Evolutionary conservation across 2,113 vertebrate genomes (phyloP).

Genomic region (Mixornis gularis): DNA sequence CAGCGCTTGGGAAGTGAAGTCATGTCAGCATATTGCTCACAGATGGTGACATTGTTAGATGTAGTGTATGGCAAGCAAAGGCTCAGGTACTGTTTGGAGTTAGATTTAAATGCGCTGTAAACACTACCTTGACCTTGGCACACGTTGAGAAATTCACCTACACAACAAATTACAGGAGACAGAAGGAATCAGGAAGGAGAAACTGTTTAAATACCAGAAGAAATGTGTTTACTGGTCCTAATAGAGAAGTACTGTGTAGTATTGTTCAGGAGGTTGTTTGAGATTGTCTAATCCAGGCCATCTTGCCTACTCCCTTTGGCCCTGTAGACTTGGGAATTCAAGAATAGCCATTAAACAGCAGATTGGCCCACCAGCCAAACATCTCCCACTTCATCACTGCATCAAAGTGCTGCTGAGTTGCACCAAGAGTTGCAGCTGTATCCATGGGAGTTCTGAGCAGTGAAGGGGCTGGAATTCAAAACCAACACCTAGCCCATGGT

Average conservation of each 20-base stretch:
- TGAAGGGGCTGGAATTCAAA: neutral
- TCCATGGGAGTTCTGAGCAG: neutral
- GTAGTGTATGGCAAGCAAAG: neutral
- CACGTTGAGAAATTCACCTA: neutral
- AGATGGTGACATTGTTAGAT: conserved; percentile 19
- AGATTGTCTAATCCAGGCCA: neutral
- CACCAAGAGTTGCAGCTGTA: neutral
- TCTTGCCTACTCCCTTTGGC: neutral
- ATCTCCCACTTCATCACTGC: neutral
- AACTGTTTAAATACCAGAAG: neutral
- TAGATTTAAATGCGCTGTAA: neutral
- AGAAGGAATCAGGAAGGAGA: neutral
- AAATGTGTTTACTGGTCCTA: neutral
- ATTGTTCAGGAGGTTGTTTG: neutral
- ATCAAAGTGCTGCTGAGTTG: neutral
- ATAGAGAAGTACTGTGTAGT: neutral
- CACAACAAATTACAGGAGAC: neutral
- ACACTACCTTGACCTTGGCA: neutral
- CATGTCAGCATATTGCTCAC: neutral
- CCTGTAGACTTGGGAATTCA: neutral
- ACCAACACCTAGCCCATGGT: no score
- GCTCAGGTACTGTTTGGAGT: neutral
- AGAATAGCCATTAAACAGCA: neutral
- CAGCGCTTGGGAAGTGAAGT: neutral
- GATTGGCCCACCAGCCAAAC: neutral